Base-by-base conservation (phyloP, 2,888 invertebrate species). In the Scaptomyza cyrtandrae region DNA sequence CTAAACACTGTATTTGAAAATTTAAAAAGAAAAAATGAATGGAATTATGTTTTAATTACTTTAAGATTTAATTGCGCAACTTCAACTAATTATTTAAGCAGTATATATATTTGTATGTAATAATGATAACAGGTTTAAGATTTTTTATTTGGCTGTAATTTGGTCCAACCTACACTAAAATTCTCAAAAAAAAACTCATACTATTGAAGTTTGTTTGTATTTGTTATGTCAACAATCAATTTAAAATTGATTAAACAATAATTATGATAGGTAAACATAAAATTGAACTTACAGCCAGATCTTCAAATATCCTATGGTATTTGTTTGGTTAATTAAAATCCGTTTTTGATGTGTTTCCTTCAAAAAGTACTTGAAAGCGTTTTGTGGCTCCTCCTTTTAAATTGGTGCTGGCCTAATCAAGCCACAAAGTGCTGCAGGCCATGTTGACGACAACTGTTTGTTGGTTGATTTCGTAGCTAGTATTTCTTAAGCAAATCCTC, bases 261-360 rank as follows among this genome's bases (percentile, higher is more conserved):
- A 63, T 60, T 59, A 59, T 33, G 43, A 49, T 31, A 60, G 29
- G 43, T 58, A 71, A 75, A 65, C 54, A 63, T 6, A 24, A 44
- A 29, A 7, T 29, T 11, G 9, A 31, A 63, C 76, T 76, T 33
- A 76, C 76, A 39, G 60, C 19, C 27, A 60, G 29, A 41, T 73
- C 24, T 44, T 58, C 31, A 67, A 59, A 72, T 68, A 56, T 45
- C 57, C 46, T 44, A 6, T 39, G 45, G 50, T 65, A 63, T 86
- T 86, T 82, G 56, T 73, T 53, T 43, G 62, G 44, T 56, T 71
- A 71, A 75, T 68, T 67, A 55, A 69, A 73, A 86, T 86, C 67
- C 78, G 66, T 70, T 61, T 78, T 83, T 78, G 88, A 83, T 84
- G 62, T 86, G 48, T 71, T 46, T 46, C 57, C 48, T 35, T 65